These are phyloP conservation scores for Butorides virescens DNA, from an alignment of 2,113 vertebrate species.

Conservation along the genomic window DNA sequence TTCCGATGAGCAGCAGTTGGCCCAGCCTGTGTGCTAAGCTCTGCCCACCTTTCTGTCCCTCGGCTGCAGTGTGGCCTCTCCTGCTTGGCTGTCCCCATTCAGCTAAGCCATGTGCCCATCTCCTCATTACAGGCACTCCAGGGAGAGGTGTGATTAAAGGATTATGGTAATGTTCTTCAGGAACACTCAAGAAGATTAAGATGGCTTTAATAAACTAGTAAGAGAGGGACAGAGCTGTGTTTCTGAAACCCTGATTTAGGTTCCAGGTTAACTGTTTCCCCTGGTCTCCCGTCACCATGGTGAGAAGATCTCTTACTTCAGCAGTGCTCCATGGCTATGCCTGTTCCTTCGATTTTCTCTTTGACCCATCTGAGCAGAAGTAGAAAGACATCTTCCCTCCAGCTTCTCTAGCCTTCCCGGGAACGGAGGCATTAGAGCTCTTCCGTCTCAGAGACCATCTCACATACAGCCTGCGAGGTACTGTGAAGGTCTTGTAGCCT, in stretches of 20 bases:
- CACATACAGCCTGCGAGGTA: not conserved
- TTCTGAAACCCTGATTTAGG: constrained; percentile 57
- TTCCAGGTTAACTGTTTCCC: constrained; percentile 46
- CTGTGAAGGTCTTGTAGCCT: not conserved
- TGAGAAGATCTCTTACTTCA: not conserved
- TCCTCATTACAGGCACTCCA: constrained; percentile 62
- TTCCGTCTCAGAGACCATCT: not conserved
- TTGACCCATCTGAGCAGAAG: not conserved
- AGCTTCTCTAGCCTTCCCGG: not conserved
- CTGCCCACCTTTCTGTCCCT: not conserved
- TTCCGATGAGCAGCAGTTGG: not conserved
- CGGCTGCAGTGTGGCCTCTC: not conserved
- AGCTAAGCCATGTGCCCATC: constrained; percentile 42
- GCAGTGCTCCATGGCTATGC: not conserved
- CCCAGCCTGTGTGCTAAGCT: not conserved
- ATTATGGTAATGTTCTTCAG: constrained; percentile 70
- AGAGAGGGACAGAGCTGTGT: constrained; percentile 27
- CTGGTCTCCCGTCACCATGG: not conserved
- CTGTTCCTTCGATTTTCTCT: not conserved
- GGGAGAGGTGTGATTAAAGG: constrained; percentile 68
- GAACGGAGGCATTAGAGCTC: not conserved
- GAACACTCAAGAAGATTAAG: constrained; percentile 63
- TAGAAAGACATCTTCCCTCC: not conserved
- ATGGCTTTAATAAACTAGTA: constrained; percentile 67
- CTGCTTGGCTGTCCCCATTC: constrained; percentile 51